phyloP scores from a whole-genome alignment of 2,888 invertebrate species.

The Dysmachus trigonus region DNA sequence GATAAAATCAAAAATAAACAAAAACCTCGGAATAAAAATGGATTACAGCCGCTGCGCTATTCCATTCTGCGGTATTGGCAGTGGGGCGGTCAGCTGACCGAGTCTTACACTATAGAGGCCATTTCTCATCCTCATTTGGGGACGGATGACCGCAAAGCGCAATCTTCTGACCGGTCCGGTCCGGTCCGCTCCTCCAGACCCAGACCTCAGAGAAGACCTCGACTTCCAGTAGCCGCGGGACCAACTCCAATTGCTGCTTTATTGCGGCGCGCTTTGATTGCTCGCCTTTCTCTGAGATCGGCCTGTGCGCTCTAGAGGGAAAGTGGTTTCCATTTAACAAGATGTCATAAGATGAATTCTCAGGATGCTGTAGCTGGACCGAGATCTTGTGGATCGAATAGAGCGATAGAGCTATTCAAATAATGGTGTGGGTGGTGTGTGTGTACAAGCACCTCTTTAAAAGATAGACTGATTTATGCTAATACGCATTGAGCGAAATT shows the following conservation, averaged over 20 bases:
- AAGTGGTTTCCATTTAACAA: conserved; percentile 19
- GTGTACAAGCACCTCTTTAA: not conserved
- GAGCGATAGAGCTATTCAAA: not conserved
- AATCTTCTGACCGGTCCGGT: not conserved
- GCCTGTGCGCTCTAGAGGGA: not conserved
- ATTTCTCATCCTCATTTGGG: conserved; percentile 9
- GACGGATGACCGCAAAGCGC: not conserved
- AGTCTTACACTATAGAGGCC: not conserved
- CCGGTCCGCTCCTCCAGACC: no score
- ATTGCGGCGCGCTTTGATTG: not conserved
- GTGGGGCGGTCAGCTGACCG: not conserved
- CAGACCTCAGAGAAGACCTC: not conserved
- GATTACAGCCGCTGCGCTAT: not conserved
- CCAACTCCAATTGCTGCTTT: conserved; percentile 10
- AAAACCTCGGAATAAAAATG: not conserved
- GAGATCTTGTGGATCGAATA: not conserved
- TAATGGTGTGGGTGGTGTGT: not conserved
- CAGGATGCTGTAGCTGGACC: not conserved
- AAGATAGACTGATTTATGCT: not conserved
- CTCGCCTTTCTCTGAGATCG: not conserved
- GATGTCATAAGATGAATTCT: not conserved
- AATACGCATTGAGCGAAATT: no score
- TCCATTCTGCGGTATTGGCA: not conserved
- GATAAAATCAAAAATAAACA: not conserved
- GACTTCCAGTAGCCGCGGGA: not conserved